phyloP scores from a whole-genome alignment of 2,888 invertebrate genomes.

The Netelia melanura region DNA sequence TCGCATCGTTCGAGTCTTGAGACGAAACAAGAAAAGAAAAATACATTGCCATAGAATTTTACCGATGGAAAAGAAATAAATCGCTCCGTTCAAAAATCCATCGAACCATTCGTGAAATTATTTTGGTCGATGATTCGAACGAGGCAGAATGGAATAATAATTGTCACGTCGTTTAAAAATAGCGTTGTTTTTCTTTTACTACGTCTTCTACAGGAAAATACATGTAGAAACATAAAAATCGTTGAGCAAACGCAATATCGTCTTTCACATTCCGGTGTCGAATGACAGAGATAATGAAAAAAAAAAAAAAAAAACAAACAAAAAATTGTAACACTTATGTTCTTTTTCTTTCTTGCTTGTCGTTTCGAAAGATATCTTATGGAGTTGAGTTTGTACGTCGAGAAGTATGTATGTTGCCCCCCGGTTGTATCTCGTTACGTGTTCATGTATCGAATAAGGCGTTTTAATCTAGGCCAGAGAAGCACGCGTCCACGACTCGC shows the following conservation, averaged over 20 bases:
- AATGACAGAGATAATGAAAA: constrained; percentile 24
- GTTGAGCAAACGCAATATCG: not conserved
- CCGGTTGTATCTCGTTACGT: constrained; percentile 34
- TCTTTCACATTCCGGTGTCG: constrained; percentile 17
- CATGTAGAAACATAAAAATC: not conserved
- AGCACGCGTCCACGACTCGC: constrained; percentile 20
- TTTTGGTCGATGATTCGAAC: not conserved
- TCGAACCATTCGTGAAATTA: not conserved
- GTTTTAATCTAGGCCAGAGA: constrained; percentile 58
- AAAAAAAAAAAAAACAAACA: not conserved
- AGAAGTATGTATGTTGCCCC: not conserved
- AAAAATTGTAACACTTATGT: constrained; percentile 8
- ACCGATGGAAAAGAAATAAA: not conserved
- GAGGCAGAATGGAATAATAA: not conserved
- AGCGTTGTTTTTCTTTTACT: not conserved
- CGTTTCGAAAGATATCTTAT: constrained; percentile 33
- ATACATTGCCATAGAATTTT: not conserved
- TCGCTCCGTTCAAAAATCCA: no score
- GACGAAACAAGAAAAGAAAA: not conserved
- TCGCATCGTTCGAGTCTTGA: not conserved
- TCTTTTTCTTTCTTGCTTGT: constrained; percentile 20
- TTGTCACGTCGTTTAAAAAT: not conserved
- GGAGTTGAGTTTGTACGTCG: constrained; percentile 2
- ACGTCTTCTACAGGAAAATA: not conserved
- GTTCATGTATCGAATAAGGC: constrained; percentile 46